phyloP scores from a whole-genome alignment of 2,888 invertebrate genomes.

The Aplocera efformata region DNA sequence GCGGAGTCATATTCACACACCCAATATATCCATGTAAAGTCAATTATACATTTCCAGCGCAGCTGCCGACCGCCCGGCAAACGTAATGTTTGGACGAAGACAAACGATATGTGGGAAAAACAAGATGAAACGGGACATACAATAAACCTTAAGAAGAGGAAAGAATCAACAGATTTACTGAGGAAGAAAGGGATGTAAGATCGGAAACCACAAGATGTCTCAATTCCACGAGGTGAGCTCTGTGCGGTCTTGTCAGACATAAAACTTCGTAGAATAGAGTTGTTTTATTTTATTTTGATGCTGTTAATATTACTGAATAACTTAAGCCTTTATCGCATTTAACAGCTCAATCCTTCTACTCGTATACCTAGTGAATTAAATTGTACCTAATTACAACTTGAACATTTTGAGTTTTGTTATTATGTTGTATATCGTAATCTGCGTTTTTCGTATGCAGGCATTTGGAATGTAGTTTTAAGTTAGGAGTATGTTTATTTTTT shows the following conservation, averaged over 20 bases:
- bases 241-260: slow-evolving; percentile 74
- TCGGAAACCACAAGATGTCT: slow-evolving; percentile 81
- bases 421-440: too few relatives aligned
- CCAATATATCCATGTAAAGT: slow-evolving; percentile 66
- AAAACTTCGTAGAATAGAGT: slow-evolving; percentile 69
- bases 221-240: slow-evolving; percentile 76
- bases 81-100: slow-evolving; percentile 78
- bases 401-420: too few relatives aligned
- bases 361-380: too few relatives aligned
- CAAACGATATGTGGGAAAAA: slow-evolving; percentile 68
- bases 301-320: slow-evolving; percentile 11
- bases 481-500: neutral
- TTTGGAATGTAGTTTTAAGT: too few relatives aligned
- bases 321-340: neutral
- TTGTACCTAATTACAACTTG: too few relatives aligned
- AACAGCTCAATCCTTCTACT: neutral
- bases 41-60: slow-evolving; percentile 72
- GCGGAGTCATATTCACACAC: too few relatives aligned
- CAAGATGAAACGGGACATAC: slow-evolving; percentile 63
- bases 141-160: slow-evolving; percentile 68
- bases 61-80: slow-evolving; percentile 69
- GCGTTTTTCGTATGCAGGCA: too few relatives aligned
- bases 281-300: slow-evolving; percentile 43
- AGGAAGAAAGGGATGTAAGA: slow-evolving; percentile 65
- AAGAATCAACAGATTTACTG: slow-evolving; percentile 46